Evolutionary conservation across 1,140 invertebrate species (phyloP), one percentile per base, ranked within the genome.

Genomic region (Brachionus angularis): DNA sequence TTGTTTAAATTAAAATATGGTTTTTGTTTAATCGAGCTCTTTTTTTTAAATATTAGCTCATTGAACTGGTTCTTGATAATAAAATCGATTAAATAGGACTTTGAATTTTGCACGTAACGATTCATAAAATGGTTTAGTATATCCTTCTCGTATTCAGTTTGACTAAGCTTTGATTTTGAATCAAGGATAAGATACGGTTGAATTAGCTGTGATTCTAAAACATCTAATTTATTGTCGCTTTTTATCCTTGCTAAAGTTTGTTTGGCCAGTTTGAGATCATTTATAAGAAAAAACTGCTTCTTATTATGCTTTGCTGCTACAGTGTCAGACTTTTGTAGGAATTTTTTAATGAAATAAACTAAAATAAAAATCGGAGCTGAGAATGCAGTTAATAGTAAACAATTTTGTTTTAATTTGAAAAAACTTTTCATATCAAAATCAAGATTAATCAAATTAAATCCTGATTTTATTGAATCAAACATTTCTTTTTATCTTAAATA

Each of bases 51-150:
- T 14, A 58, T 39, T 1, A 58, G 16, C 16, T 58, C 53, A 39
- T 58, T 58, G 10, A 58, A 58, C 25, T 58, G 36, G 36, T 58
- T 58, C n/a, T 34, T 31, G 23, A 58, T 58, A 21, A 58, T 42
- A 10, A 58, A 31, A 58, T 58, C 53, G 18, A 58, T 58, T 36
- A 58, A 16, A 39, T 39, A 58, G 14, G 8, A 12, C 10, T 34
- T 31, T 10, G 33, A 39, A 36, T 16, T 58, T 10, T 58, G 33
- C 2, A 39, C 33, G 16, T 58, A 58, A 18, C 53, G 33, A 36
- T 33, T 23, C 18, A 58, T 8, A 58, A 58, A 58, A 36, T 39
- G 33, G 2, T 39, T 23, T 8, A 58, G 21, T 29, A 58, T 58
- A 36, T 18, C 25, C 5, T 21, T 23, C 5, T 58, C 33, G n/a